Conservation (phyloP, 2,113 vertebrate species). For the Empidonax alnorum region DNA sequence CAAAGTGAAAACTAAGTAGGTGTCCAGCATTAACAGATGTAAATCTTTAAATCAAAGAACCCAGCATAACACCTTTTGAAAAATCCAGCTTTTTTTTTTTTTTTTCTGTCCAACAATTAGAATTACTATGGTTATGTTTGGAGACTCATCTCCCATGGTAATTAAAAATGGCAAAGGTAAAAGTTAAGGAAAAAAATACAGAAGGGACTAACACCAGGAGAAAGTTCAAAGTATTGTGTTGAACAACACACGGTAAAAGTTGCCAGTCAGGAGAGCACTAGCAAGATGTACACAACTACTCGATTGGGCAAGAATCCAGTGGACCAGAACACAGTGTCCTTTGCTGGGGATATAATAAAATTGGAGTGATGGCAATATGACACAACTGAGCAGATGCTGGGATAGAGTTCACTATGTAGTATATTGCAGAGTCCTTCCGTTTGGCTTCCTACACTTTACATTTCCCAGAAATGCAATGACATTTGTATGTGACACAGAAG, state of each 20-base stretch:
- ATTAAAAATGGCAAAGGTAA: neutral
- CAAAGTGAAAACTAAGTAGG: neutral
- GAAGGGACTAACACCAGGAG: neutral
- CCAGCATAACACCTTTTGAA: neutral
- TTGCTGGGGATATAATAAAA: neutral
- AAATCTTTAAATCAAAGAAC: neutral
- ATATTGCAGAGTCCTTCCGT: neutral
- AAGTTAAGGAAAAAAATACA: neutral
- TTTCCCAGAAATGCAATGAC: neutral
- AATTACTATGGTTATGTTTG: neutral
- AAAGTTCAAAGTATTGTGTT: neutral
- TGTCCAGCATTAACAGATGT: neutral
- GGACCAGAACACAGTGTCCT: neutral
- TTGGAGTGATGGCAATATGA: neutral
- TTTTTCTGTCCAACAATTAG: neutral
- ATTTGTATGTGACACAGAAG: neutral
- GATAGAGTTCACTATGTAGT: neutral
- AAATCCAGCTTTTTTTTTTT: accelerated
- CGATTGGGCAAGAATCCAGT: neutral
- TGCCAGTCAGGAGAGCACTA: neutral
- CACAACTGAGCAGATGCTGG: neutral
- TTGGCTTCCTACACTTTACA: neutral
- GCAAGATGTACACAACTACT: neutral
- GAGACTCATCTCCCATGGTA: neutral
- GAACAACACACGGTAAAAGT: neutral